Base-by-base conservation (phyloP, 1,140 invertebrate species). In the Cotesia glomerata region DNA sequence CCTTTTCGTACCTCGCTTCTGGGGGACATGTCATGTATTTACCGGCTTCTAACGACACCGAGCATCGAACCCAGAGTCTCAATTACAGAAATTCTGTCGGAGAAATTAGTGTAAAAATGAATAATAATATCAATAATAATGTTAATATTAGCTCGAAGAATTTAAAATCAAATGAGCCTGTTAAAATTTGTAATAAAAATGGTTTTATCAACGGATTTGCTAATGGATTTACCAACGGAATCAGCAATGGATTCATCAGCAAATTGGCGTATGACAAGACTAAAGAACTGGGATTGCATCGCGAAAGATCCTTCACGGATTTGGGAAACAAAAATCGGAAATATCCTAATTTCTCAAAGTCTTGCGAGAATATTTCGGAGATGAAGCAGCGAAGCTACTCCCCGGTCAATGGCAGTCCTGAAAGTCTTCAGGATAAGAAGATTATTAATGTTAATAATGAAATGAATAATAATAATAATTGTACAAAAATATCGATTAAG, bases 21-120 rank as follows among this genome's bases (percentile, higher is more conserved):
- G 90, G 91, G 3, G 90, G 91, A 1, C 91, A 93, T 79, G 90
- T 94, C 5, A 94, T 95, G 91, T 95, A 95, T 83, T 87, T 95
- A 36, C 94, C 94, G 0, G 91, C 92, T 62, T 90, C 91, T 64
- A 88, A 89, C 74, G 79, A 69, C 9, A 75, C 76, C 36, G 75
- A 75, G 3, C 74, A 78, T 9, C 73, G 76, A 61, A 66, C 74
- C 1, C 81, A 79, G 76, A 84, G 36, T 67, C 79, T 76, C 16
- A 82, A 74, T 51, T 79, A 70, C 8, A 68, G 71, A 13, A 79
- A 58, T 52, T 58, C 67, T 0, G 59, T 63, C 8, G 14, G 39
- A 1, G 63, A 58, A 5, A 14, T 35, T 0, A 68, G 68, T 11
- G 65, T 14, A 7, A 71, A 75, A 5, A 58, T 74, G 8, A 73